Evolutionary conservation across 1,140 invertebrate genomes (phyloP).

Genomic region (Odontomachus brunneus): DNA sequence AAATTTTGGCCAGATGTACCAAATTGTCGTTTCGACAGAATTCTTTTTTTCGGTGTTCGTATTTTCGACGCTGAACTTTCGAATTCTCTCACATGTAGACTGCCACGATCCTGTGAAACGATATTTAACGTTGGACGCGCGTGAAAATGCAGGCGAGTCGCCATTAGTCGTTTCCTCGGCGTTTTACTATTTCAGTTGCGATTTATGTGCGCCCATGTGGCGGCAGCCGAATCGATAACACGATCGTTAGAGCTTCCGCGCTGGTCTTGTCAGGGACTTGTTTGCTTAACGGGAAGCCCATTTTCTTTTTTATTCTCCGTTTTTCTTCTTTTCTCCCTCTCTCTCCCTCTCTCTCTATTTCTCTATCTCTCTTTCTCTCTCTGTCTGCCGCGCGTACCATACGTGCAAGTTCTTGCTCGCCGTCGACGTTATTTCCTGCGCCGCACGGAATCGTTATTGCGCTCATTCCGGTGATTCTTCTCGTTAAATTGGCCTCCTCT

Average conservation of each 20-base stretch:
- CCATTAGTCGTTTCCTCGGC: background rate
- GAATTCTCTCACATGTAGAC: background rate
- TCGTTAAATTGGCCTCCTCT: slow-evolving; percentile 67
- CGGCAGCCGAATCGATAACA: background rate
- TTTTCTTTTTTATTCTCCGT: background rate
- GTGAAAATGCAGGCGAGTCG: background rate
- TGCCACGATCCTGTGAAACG: background rate
- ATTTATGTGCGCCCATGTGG: background rate
- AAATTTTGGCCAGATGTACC: no score
- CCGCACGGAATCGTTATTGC: slow-evolving; percentile 17
- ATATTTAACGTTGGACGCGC: background rate
- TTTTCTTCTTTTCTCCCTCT: background rate
- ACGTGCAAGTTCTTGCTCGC: slow-evolving; percentile 7
- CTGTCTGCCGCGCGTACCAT: slow-evolving; percentile 15
- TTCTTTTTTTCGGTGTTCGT: no score
- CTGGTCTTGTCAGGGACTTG: background rate
- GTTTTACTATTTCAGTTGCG: background rate
- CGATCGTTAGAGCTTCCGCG: background rate
- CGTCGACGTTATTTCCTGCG: slow-evolving; percentile 12
- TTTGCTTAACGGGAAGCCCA: slow-evolving; percentile 16
- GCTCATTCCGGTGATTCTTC: slow-evolving; percentile 45
- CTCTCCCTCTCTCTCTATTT: background rate
- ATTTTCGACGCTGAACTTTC: no score
- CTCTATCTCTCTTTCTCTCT: background rate
- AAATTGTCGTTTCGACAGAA: no score